Percentiles rank a stretch among this genome's conserved stretches.
Conservation (phyloP, 2,888 invertebrate species). For the Epirrhoe tristata region DNA sequence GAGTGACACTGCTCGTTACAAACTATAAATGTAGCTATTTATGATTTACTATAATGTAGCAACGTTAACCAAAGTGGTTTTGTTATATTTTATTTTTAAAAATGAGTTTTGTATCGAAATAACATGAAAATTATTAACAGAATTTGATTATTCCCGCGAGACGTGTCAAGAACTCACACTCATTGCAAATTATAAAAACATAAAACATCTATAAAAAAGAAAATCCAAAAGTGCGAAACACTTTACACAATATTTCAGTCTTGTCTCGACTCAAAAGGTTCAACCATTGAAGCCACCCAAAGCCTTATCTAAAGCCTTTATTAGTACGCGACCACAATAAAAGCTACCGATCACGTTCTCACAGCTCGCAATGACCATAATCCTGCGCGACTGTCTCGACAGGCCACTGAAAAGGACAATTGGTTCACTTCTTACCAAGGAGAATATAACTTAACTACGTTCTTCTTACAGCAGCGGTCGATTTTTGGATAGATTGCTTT, state of each 20-base stretch:
- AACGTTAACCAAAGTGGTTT: not conserved
- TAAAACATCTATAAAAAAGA: not conserved
- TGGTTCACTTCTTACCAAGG: not conserved
- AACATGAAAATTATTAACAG: too few species aligned
- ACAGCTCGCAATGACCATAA: slow-evolving; percentile 50
- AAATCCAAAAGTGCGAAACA: not conserved
- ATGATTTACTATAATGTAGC: not conserved
- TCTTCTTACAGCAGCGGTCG: not conserved
- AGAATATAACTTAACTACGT: too few species aligned
- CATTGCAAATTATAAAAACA: not conserved
- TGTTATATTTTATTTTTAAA: not conserved
- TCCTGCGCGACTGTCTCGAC: slow-evolving; percentile 44
- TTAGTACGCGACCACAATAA: slow-evolving; percentile 53
- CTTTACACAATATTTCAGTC: slow-evolving; percentile 2
- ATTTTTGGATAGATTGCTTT: not conserved
- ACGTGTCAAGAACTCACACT: not conserved
- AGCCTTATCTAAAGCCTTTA: slow-evolving; percentile 49
- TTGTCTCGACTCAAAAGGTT: slow-evolving; percentile 32
- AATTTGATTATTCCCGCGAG: not conserved
- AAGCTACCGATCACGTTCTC: slow-evolving; percentile 59
- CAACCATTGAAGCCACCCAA: slow-evolving; percentile 40
- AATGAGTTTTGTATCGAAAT: too few species aligned
- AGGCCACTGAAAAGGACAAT: slow-evolving; percentile 23
- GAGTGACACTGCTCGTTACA: not conserved
- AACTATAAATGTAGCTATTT: not conserved